Evolutionary conservation across 92 coral and sea anemone species (phyloP).

Genomic region (Pocillopora meandrina): DNA sequence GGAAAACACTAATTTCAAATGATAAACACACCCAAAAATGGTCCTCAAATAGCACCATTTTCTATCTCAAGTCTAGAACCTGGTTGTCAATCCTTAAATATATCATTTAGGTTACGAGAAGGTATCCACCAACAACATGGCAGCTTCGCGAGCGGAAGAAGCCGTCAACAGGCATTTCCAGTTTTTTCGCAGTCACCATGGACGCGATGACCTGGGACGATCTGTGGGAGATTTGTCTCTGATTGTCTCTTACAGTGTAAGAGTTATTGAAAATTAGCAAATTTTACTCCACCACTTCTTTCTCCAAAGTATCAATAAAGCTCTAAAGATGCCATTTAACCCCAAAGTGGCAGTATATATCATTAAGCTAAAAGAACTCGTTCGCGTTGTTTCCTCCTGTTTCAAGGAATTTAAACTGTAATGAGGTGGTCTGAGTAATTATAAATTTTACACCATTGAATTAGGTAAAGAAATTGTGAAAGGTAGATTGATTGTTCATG

Average conservation of each 20-base stretch:
- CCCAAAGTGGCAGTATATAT: too few species aligned
- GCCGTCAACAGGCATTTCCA: not conserved
- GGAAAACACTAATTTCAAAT: conserved; percentile 3
- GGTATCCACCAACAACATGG: conserved; percentile 53
- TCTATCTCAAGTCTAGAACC: conserved; percentile 38
- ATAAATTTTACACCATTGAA: too few species aligned
- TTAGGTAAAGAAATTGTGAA: too few species aligned
- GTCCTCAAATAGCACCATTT: conserved; percentile 97
- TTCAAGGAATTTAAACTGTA: too few species aligned
- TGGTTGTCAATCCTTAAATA: conserved; percentile 24
- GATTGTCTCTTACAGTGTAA: not conserved
- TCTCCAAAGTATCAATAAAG: too few species aligned
- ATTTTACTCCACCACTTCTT: too few species aligned
- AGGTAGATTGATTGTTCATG: too few species aligned
- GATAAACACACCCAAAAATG: conserved; percentile 90
- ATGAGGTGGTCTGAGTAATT: too few species aligned
- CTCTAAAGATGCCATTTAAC: too few species aligned
- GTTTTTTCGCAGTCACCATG: conserved; percentile 14
- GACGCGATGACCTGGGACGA: conserved; percentile 10
- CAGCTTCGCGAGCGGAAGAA: conserved; percentile 61
- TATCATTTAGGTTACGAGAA: conserved; percentile 28
- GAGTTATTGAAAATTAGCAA: not conserved
- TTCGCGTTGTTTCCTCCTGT: too few species aligned
- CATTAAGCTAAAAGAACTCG: too few species aligned
- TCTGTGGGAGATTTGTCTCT: not conserved